Evolutionary conservation across 2,113 vertebrate species (phyloP).

Genomic region (Vireo altiloquus): DNA sequence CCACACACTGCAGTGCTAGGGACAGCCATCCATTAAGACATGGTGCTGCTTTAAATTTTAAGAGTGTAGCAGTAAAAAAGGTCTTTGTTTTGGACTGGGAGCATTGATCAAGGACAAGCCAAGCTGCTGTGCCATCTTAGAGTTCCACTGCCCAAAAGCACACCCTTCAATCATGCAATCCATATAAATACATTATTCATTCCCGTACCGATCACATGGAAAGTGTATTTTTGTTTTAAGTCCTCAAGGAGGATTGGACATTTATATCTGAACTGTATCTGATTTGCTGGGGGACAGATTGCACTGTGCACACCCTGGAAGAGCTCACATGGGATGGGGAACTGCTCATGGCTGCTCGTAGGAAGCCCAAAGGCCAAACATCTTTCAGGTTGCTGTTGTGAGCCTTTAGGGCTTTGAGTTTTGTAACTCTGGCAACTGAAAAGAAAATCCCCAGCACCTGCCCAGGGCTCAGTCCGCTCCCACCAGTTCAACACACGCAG

Average conservation of each 20-base stretch:
- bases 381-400: not conserved
- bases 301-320: too few relatives aligned
- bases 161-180: not conserved
- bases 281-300: not conserved
- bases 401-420: not conserved
- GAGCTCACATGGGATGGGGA: fast-evolving
- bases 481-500: fast-evolving
- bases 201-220: not conserved
- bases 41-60: not conserved
- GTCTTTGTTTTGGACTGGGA: not conserved
- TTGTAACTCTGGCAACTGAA: not conserved
- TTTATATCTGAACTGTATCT: fast-evolving
- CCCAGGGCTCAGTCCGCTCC: not conserved
- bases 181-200: not conserved
- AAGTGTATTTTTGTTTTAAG: not conserved
- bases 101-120: not conserved
- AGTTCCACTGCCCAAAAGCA: not conserved
- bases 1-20: too few relatives aligned
- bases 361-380: not conserved
- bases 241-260: not conserved
- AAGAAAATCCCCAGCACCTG: not conserved
- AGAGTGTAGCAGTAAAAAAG: not conserved
- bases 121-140: not conserved
- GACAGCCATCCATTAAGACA: not conserved
- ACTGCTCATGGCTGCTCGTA: not conserved